Evolutionary conservation across 2,797 vertebrate genomes (phyloP), one percentile per base, ranked within the genome.

Genomic region (Sebastes reedi): DNA sequence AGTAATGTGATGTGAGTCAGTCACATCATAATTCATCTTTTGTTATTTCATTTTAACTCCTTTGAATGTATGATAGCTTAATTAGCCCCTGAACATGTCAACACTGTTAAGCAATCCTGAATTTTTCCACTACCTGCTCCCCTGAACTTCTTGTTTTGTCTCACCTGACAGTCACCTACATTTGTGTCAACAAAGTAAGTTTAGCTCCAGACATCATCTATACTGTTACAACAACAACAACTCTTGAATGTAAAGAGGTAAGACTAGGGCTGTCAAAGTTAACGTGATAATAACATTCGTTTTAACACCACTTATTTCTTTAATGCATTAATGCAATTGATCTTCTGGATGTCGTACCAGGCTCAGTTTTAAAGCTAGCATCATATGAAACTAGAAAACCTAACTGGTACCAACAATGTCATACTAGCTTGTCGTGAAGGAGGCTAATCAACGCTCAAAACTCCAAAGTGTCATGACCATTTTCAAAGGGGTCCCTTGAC

Each of bases 91-190:
- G 3, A 56, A 25, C 2, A 8, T 46, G n/a, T 27, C 59, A 69
- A 64, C 24, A 24, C 46, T 70, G 58, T 73, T 87, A 3, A 62
- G 55, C 9, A 88, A 80, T 65, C 42, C 14, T 22, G 16, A 46
- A 72, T 3, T 55, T 25, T 56, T 24, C n/a, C 20, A 54, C 52
- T 24, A 36, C 61, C 68, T 71, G 65, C 20, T 20, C 70, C 25
- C 7, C n/a, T 2, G 60, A 29, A 56, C 8, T 22, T 52, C 46
- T 2, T 55, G n/a, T 71, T 42, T 42, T 72, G 0, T 55, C 52
- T 72, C 32, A 22, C 52, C 34, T 50, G 7, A 46, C 18, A 14
- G 11, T 25, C 24, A 32, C 18, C 1, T 10, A 34, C 14, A 25
- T n/a, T 4, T 52, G 24, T 64, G 34, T 72, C 61, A 65, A 66